Percentiles rank a stretch among this genome's conserved stretches.
These are phyloP conservation scores for Mya arenaria DNA, from an alignment of 1,140 invertebrate genomes.

Conservation along the genomic window DNA sequence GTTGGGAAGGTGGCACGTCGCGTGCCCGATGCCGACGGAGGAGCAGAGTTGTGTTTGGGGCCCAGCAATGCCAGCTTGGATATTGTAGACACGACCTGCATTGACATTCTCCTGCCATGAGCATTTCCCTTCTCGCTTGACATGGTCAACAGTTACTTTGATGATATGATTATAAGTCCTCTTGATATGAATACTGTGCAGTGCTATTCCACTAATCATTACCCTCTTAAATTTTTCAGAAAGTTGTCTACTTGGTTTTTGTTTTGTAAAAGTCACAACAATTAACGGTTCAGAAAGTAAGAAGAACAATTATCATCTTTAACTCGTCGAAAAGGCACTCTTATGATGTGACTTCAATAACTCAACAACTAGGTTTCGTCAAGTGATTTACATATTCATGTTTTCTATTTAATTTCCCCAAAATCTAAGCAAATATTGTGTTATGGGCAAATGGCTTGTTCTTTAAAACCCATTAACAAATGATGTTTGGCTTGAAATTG, in stretches of 20 bases:
- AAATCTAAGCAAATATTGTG: too few species aligned
- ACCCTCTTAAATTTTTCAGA: neutral
- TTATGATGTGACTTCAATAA: too few species aligned
- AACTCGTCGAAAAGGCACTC: too few species aligned
- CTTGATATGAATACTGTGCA: neutral
- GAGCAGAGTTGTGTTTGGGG: slow-evolving; percentile 45
- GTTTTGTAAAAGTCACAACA: neutral
- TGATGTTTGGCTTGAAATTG: too few species aligned
- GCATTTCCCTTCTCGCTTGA: neutral
- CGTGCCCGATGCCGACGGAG: slow-evolving; percentile 12
- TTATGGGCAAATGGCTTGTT: too few species aligned
- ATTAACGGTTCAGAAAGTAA: neutral
- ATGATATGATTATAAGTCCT: neutral
- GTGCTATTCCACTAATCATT: neutral
- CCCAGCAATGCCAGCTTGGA: neutral
- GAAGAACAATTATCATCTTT: too few species aligned
- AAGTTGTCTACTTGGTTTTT: neutral
- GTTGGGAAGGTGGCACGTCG: slow-evolving; percentile 4
- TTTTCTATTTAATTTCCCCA: too few species aligned
- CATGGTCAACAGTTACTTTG: neutral
- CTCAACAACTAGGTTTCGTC: too few species aligned
- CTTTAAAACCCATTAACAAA: too few species aligned
- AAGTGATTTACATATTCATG: too few species aligned
- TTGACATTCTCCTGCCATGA: slow-evolving; percentile 31
- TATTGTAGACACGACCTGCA: slow-evolving; percentile 31